Evolutionary conservation across 2,888 invertebrate genomes (phyloP).

Genomic region (Augochlorella aurata): DNA sequence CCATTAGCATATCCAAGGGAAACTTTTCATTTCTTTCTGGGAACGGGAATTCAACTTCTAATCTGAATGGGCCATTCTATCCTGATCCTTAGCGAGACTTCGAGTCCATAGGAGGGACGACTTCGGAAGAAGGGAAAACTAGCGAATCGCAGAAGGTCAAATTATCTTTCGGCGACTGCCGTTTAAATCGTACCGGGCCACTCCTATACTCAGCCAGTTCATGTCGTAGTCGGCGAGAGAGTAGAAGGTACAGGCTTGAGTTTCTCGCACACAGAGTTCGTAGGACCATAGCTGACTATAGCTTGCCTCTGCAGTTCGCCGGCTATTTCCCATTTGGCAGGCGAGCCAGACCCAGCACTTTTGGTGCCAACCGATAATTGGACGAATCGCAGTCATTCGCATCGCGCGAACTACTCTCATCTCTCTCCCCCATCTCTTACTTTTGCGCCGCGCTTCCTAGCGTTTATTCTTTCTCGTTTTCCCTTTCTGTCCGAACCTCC

Average conservation of each 20-base stretch:
- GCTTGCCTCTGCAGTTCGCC: slow-evolving; percentile 72
- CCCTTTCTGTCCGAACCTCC: slow-evolving; percentile 11
- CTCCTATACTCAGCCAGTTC: slow-evolving; percentile 57
- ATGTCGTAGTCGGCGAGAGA: slow-evolving; percentile 56
- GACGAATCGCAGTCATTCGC: slow-evolving; percentile 79
- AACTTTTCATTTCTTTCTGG: slow-evolving; percentile 4
- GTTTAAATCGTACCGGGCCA: slow-evolving; percentile 62
- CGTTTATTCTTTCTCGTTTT: slow-evolving; percentile 22
- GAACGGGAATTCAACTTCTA: slow-evolving; percentile 10
- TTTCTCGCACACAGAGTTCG: slow-evolving; percentile 63
- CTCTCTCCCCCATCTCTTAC: slow-evolving; percentile 35
- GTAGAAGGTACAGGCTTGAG: slow-evolving; percentile 47
- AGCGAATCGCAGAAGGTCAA: slow-evolving; percentile 61
- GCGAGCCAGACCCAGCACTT: slow-evolving; percentile 79
- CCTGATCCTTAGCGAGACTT: slow-evolving; percentile 28
- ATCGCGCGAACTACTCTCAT: slow-evolving; percentile 72
- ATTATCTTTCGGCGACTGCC: slow-evolving; percentile 70
- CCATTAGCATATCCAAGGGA: slow-evolving; percentile 3
- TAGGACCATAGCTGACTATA: slow-evolving; percentile 69
- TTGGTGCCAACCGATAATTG: slow-evolving; percentile 80
- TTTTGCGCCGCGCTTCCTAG: slow-evolving; percentile 4
- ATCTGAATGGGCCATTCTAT: slow-evolving; percentile 27
- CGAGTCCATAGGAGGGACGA: slow-evolving; percentile 37
- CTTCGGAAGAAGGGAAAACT: slow-evolving; percentile 50
- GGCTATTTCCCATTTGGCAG: slow-evolving; percentile 80